Evolutionary conservation across 1,140 invertebrate genomes (phyloP).

Genomic region (Liolophura sinensis): DNA sequence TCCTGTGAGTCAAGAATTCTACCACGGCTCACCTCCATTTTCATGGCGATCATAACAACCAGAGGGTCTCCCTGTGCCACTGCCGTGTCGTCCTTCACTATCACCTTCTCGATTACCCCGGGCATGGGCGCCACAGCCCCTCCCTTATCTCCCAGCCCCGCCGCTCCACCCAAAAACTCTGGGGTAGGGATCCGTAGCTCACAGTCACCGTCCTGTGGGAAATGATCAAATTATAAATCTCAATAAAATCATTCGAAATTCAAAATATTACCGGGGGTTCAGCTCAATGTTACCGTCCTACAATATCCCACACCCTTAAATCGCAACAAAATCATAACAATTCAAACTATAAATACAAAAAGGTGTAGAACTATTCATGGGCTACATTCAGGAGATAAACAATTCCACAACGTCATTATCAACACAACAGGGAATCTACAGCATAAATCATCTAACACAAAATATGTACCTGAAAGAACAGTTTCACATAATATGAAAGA

Average conservation of each 20-base stretch:
- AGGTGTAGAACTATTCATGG: no score
- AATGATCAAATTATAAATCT: neutral
- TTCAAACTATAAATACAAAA: no score
- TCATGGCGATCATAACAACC: constrained; percentile 96
- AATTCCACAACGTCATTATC: no score
- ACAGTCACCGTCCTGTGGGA: constrained; percentile 54
- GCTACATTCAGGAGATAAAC: no score
- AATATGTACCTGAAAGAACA: neutral
- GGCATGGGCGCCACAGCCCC: constrained; percentile 89
- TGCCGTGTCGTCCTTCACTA: constrained; percentile 76
- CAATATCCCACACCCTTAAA: no score
- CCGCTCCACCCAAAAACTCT: constrained; percentile 52
- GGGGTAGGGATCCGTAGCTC: constrained; percentile 57
- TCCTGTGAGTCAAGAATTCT: constrained; percentile 1
- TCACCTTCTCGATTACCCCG: constrained; percentile 89
- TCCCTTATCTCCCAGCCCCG: constrained; percentile 36
- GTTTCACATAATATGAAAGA: neutral
- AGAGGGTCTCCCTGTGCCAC: constrained; percentile 84
- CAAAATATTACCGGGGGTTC: no score
- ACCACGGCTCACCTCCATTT: constrained; percentile 97
- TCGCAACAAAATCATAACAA: no score
- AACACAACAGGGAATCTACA: no score
- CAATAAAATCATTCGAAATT: no score
- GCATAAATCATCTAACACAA: neutral
- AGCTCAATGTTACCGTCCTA: no score